Evolutionary conservation across 2,113 vertebrate genomes (phyloP), one percentile per base, ranked within the genome.

Genomic region (Saguinus midas): DNA sequence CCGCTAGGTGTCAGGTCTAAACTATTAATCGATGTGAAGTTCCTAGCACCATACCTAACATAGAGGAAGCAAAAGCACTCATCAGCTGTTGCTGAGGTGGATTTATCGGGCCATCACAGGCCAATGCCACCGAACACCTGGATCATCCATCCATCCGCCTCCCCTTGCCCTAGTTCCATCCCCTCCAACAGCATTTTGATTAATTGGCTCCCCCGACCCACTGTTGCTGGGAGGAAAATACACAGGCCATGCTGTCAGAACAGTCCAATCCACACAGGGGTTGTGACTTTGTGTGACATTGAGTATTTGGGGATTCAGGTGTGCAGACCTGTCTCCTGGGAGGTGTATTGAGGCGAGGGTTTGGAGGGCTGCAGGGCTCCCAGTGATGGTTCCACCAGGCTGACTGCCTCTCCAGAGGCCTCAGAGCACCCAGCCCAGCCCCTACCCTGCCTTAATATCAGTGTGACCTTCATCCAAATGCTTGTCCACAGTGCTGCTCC

Each of bases 1-100:
- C 5, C 1, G 57, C 83, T 0, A 35, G 29, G 7, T 12, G 11
- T 57, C 76, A 52, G 12, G 20, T 29, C 37, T 43, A 27, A 25
- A 27, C 25, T 5, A 23, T 13, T 2, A 2, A 27, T 8, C n/a
- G 5, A 23, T 0, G 5, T 7, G 32, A 81, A 0, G 6, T 2
- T 57, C 23, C 50, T 6, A 66, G 43, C 37, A 9, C 48, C 0
- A 0, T 0, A 23, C 5, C 17, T 1, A 3, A 23, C 17, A 4
- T 50, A 50, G 55, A 35, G 64, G 66, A 72, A 35, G 55, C 0
- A 1, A 5, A 5, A 1, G 11, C 0, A 10, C 55, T 3, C 40
- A 3, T 1, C 0, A 12, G 13, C 80, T 29, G 18, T 11, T 3
- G 6, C 2, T 1, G 55, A 11, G 17, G 20, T 3, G 18, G 81